phyloP scores from a whole-genome alignment of 35 echinoderm and acorn worm species.

The Holothuria glaberrima region DNA sequence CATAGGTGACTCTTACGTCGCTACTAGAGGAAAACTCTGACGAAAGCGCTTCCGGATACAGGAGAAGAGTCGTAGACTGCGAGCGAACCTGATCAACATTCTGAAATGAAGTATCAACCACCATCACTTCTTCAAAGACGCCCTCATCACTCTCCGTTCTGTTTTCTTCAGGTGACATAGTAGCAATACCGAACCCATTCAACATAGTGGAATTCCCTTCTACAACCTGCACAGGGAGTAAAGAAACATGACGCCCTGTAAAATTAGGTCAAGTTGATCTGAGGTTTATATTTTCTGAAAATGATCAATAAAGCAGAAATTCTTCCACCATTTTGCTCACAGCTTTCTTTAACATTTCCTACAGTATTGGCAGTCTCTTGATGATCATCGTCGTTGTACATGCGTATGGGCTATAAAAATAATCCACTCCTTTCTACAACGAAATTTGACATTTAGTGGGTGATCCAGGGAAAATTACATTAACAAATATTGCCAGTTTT shows the following conservation, averaged over 20 bases:
- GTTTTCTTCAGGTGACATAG: not conserved
- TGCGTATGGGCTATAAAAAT: too few species aligned
- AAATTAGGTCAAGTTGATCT: too few species aligned
- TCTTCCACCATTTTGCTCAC: too few species aligned
- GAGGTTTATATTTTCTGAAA: too few species aligned
- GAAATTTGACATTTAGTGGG: too few species aligned
- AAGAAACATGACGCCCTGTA: not conserved
- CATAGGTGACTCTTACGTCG: not conserved
- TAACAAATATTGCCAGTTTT: too few species aligned
- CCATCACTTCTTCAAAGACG: slow-evolving; percentile 20
- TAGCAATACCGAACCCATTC: slow-evolving; percentile 23
- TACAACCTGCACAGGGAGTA: not conserved
- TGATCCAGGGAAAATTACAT: too few species aligned
- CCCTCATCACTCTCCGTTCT: not conserved
- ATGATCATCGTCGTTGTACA: too few species aligned
- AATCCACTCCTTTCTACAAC: too few species aligned
- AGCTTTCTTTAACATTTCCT: too few species aligned
- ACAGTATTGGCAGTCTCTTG: too few species aligned
- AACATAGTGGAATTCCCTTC: slow-evolving; percentile 3
- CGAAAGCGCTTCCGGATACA: not conserved
- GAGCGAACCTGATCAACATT: not conserved
- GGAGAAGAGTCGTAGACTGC: not conserved
- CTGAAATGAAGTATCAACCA: not conserved
- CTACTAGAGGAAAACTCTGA: not conserved
- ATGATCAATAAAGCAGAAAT: too few species aligned